Evolutionary conservation across 2,888 invertebrate genomes (phyloP).

Genomic region (Troides oblongomaculatus): DNA sequence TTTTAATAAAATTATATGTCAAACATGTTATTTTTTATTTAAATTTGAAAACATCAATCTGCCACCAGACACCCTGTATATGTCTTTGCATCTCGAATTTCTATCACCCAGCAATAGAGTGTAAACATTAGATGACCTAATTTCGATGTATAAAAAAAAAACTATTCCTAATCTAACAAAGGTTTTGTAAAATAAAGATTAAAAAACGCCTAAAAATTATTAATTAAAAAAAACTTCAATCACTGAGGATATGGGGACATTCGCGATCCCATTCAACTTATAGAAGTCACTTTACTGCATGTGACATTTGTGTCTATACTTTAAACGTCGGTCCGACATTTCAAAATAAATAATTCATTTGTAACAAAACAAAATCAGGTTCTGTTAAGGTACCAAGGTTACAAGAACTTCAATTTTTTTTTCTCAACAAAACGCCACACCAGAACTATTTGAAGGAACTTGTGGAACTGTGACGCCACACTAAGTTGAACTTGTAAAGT

Average conservation of each 20-base stretch:
- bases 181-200: no score
- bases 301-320: slow-evolving; percentile 12
- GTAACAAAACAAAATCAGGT: slow-evolving; percentile 15
- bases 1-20: no score
- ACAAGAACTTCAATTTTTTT: not conserved
- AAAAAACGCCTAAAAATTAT: not conserved
- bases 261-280: not conserved
- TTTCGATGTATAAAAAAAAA: no score
- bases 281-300: slow-evolving; percentile 2
- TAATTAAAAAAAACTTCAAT: not conserved
- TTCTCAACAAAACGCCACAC: slow-evolving; percentile 4
- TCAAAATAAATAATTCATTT: slow-evolving; percentile 6
- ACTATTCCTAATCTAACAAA: no score
- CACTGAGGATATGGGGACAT: not conserved
- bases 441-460: slow-evolving; percentile 17
- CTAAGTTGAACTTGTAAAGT: not conserved
- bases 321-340: slow-evolving; percentile 15
- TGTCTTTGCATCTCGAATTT: no score
- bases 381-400: slow-evolving; percentile 16
- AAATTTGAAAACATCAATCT: no score
- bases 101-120: no score
- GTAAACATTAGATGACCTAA: no score
- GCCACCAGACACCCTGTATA: no score
- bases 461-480: slow-evolving; percentile 17
- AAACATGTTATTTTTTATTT: no score